These are phyloP conservation scores for Apodemia duryi DNA, from an alignment of 2,888 invertebrate species.

Conservation along the genomic window DNA sequence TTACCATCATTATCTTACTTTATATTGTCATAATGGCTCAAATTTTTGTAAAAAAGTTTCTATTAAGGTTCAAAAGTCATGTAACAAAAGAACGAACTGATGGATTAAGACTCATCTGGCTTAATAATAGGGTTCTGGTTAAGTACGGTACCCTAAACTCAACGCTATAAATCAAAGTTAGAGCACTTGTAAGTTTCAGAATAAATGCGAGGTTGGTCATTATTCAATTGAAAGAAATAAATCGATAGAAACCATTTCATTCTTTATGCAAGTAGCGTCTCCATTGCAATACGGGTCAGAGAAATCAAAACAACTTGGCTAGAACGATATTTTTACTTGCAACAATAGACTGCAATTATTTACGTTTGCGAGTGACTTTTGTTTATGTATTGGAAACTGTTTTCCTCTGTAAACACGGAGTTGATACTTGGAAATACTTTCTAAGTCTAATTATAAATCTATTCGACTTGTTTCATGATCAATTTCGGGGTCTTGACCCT, in stretches of 20 bases:
- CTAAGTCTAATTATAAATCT: background rate
- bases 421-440: conserved; percentile 1
- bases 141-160: no score
- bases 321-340: conserved; percentile 3
- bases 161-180: no score
- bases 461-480: background rate
- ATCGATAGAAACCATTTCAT: background rate
- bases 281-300: background rate
- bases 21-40: no score
- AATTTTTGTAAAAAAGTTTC: no score
- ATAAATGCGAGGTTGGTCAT: background rate
- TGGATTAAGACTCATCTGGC: no score
- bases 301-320: conserved; percentile 13
- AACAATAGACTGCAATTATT: conserved; percentile 12
- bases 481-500: no score
- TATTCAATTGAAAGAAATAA: background rate
- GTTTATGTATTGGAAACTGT: conserved; percentile 12
- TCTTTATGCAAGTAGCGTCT: background rate
- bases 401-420: background rate
- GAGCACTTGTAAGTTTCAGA: no score
- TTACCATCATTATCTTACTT: no score
- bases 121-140: no score
- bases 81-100: no score
- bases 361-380: conserved; percentile 7
- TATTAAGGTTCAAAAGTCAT: no score